These are phyloP conservation scores for Diuraphis noxia DNA, from an alignment of 1,140 invertebrate genomes.

Conservation along the genomic window DNA sequence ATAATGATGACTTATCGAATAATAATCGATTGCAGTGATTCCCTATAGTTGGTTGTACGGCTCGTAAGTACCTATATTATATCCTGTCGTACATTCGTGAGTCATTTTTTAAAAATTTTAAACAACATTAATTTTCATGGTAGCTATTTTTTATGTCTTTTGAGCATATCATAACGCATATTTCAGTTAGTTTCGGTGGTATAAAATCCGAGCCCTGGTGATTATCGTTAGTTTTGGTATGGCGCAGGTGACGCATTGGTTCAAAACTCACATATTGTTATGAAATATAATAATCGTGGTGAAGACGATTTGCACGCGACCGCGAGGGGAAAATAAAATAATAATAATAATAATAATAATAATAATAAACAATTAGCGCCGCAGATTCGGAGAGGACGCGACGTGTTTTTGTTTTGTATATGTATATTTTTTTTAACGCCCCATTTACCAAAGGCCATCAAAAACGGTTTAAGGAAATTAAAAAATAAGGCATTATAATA, in stretches of 20 bases:
- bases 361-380: conserved; percentile 46
- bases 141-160: too few species aligned
- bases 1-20: too few species aligned
- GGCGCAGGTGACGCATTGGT: not conserved
- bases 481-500: conserved; percentile 42
- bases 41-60: too few species aligned
- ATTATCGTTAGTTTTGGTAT: not conserved
- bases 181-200: too few species aligned
- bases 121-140: too few species aligned
- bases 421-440: conserved; percentile 16
- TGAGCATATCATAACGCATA: too few species aligned
- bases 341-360: conserved; percentile 35
- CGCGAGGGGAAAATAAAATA: not conserved
- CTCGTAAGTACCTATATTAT: too few species aligned
- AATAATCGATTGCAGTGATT: too few species aligned
- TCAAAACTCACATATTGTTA: not conserved
- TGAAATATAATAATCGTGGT: not conserved
- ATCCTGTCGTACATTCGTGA: too few species aligned
- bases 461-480: conserved; percentile 49
- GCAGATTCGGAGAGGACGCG: not conserved
- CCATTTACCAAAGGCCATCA: conserved; percentile 47
- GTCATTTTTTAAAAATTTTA: too few species aligned
- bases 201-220: too few species aligned
- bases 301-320: not conserved
- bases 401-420: not conserved